Evolutionary conservation across 2,113 vertebrate species (phyloP).

Genomic region (Cairina moschata): DNA sequence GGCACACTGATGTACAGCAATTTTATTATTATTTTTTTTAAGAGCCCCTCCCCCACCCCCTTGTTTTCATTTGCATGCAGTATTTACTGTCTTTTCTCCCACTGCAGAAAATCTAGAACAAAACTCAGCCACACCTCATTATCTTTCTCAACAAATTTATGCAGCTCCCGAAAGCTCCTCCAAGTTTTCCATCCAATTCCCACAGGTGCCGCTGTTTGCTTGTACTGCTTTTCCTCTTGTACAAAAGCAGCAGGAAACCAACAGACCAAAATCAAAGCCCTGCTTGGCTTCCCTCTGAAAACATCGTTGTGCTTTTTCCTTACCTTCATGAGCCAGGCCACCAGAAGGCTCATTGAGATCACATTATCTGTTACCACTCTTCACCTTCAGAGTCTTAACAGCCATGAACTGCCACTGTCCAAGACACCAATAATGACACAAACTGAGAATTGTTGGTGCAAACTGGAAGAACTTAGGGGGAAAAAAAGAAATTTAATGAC

Average conservation of each 20-base stretch:
- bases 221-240: not conserved
- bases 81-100: not conserved
- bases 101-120: not conserved
- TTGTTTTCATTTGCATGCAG: not conserved
- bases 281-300: not conserved
- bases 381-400: not conserved
- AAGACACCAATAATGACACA: not conserved
- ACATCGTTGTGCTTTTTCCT: not conserved
- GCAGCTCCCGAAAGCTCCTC: not conserved
- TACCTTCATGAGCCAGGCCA: not conserved
- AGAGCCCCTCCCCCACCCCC: not conserved
- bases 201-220: not conserved
- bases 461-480: not conserved
- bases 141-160: not conserved
- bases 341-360: not conserved
- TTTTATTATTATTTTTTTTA: not conserved
- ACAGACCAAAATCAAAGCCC: not conserved
- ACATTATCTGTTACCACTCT: not conserved
- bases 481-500: not conserved
- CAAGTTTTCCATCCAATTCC: not conserved
- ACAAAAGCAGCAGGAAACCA: not conserved
- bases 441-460: not conserved
- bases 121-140: not conserved
- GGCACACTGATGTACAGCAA: not conserved
- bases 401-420: not conserved